phyloP scores from a whole-genome alignment of 2,888 invertebrate genomes.

The Limnephilus auricula region DNA sequence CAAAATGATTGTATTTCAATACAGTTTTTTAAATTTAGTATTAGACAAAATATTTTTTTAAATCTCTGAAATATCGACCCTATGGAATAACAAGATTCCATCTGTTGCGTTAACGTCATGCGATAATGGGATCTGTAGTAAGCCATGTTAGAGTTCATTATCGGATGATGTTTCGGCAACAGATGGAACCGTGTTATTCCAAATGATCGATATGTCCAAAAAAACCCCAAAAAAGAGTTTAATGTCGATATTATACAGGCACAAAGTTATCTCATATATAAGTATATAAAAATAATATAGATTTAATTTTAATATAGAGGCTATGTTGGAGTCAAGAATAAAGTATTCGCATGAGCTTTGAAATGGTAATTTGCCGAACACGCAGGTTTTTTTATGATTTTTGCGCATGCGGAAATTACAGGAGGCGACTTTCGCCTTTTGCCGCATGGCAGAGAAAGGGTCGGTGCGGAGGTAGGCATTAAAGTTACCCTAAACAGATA shows the following conservation, averaged over 20 bases:
- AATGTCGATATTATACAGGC: not conserved
- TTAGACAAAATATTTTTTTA: too few species aligned
- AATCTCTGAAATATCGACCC: too few species aligned
- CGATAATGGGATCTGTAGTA: too few species aligned
- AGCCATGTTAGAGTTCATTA: too few species aligned
- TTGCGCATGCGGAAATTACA: constrained; percentile 54
- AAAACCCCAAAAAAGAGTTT: not conserved
- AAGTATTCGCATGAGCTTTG: constrained; percentile 57
- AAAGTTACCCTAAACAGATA: not conserved
- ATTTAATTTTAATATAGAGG: constrained; percentile 52
- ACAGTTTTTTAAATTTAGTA: too few species aligned
- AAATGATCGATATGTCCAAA: too few species aligned
- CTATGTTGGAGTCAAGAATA: constrained; percentile 51
- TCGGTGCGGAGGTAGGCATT: not conserved
- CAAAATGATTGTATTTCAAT: too few species aligned
- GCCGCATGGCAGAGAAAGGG: not conserved
- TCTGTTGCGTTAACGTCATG: too few species aligned
- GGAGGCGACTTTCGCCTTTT: constrained; percentile 55
- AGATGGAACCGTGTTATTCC: too few species aligned
- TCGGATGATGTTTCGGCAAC: too few species aligned
- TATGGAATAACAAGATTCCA: too few species aligned
- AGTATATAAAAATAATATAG: not conserved
- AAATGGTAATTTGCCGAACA: constrained; percentile 62
- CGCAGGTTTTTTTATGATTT: constrained; percentile 57
- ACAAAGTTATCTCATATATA: not conserved